Base-by-base conservation (phyloP, 2,113 vertebrate genomes). In the Camelus bactrianus region DNA sequence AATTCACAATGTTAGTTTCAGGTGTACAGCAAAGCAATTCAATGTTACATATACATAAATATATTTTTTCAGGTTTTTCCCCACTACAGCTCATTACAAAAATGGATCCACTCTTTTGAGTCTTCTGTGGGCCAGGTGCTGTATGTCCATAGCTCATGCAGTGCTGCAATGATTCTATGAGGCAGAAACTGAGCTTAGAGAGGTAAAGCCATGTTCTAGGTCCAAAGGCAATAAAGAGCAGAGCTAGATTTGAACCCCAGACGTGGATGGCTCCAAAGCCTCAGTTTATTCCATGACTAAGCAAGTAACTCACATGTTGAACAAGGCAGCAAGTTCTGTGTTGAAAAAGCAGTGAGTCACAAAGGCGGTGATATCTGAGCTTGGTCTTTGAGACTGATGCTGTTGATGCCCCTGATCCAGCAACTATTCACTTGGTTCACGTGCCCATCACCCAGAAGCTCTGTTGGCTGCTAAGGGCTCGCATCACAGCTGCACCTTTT, bases 331-430 rank as follows among this genome's bases (percentile, higher is more conserved):
- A 52, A 56, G 10, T 46, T 79, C 70, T 79, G 10, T 52, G 35
- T 86, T n/a, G 46, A 62, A 72, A 96, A 92, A 73, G 30, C 73
- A 17, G 15, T 28, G 48, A 96, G n/a, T 69, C 90, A 96, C 28
- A 92, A 50, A 85, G 46, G 9, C 76, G 54, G 9, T 60, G n/a
- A 38, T 16, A 65, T 42, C 11, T 81, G 60, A 64, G 12, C 32
- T 32, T 46, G 10, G 32, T 52, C 28, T 76, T 73, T 35, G 20
- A 22, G 70, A n/a, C 1, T 12, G 26, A 64, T 2, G 22, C 48
- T 79, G 6, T 26, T 30, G 26, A 80, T 14, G 35, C 56, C 60
- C 7, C n/a, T 8, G 6, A 38, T 46, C 22, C 42, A 35, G 19
- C 28, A 64, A 35, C 6, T 6, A 16, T 48, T 69, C 8, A 16